Percentiles rank a stretch among this genome's conserved stretches.
phyloP scores from a whole-genome alignment of 2,113 vertebrate genomes.

The Columba livia region DNA sequence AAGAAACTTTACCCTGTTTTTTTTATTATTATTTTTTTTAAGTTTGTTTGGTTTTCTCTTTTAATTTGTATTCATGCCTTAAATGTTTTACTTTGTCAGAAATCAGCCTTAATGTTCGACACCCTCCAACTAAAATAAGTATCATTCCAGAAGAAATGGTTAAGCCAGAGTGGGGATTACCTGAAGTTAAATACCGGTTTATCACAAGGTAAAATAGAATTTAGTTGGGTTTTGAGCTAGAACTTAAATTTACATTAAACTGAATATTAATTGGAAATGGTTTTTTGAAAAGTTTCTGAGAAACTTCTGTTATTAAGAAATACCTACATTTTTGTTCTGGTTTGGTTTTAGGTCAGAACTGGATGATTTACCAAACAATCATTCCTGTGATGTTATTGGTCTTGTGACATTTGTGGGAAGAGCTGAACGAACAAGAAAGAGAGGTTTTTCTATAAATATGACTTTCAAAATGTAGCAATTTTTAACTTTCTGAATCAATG shows the following conservation, averaged over 20 bases:
- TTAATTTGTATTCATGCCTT: background rate
- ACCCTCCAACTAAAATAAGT: slow-evolving; percentile 81
- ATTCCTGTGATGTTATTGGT: slow-evolving; percentile 87
- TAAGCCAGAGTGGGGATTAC: slow-evolving; percentile 86
- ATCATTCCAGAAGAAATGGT: slow-evolving; percentile 84
- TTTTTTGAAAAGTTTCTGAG: background rate
- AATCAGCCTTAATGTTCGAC: slow-evolving; percentile 85
- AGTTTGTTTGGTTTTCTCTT: background rate
- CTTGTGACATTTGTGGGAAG: slow-evolving; percentile 91
- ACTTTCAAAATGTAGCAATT: background rate
- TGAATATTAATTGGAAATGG: background rate
- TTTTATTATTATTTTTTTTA: background rate
- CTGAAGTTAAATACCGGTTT: slow-evolving; percentile 84
- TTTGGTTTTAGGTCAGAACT: slow-evolving; percentile 82
- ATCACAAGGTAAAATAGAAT: slow-evolving; percentile 78
- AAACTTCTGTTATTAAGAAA: background rate
- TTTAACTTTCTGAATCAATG: background rate
- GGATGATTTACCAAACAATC: slow-evolving; percentile 73
- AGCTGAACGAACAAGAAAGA: slow-evolving; percentile 83
- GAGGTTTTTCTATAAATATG: slow-evolving; percentile 62
- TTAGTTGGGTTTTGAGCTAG: background rate
- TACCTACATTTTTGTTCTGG: background rate
- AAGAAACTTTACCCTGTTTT: background rate
- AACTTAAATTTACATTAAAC: background rate
- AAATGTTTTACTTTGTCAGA: slow-evolving; percentile 71